Evolutionary conservation across 2,797 vertebrate genomes (phyloP).

Genomic region (Limnodromus scolopaceus): DNA sequence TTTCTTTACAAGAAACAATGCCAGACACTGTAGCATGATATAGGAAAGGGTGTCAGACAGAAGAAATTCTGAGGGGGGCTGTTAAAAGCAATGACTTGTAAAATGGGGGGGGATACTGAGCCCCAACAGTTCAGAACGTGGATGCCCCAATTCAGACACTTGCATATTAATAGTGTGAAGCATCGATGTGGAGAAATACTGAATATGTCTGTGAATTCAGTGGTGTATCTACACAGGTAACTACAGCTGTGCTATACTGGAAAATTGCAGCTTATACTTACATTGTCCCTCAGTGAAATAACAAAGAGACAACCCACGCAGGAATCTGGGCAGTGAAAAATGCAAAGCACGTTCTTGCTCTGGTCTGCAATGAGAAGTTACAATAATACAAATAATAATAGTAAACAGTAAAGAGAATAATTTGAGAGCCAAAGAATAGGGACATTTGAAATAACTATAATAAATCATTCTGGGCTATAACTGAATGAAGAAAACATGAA

Average conservation of each 20-base stretch:
- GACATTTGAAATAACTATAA: slow-evolving; percentile 51
- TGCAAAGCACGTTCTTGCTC: background rate
- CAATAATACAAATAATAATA: slow-evolving; percentile 34
- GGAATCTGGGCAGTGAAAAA: background rate
- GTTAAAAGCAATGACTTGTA: background rate
- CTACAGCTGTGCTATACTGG: background rate
- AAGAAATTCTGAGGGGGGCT: background rate
- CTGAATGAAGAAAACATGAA: background rate
- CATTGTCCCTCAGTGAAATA: background rate
- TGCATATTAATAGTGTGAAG: background rate
- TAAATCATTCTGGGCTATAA: slow-evolving; percentile 46
- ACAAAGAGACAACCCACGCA: background rate
- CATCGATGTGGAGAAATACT: background rate
- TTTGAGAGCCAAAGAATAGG: background rate
- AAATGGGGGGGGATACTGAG: background rate
- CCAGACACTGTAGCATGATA: background rate
- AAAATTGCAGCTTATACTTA: background rate
- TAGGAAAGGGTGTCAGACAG: background rate
- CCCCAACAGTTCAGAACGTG: fast-evolving
- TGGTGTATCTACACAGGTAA: background rate
- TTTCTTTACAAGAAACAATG: background rate
- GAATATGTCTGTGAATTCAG: background rate
- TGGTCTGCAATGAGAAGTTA: background rate
- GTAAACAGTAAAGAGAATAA: slow-evolving; percentile 27
- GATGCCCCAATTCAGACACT: background rate